A percentile compares a stretch with the other conserved stretches of the same genome.
These are phyloP conservation scores for Caenorhabditis sinica DNA, from an alignment of 2,888 invertebrate genomes.

Conservation along the genomic window DNA sequence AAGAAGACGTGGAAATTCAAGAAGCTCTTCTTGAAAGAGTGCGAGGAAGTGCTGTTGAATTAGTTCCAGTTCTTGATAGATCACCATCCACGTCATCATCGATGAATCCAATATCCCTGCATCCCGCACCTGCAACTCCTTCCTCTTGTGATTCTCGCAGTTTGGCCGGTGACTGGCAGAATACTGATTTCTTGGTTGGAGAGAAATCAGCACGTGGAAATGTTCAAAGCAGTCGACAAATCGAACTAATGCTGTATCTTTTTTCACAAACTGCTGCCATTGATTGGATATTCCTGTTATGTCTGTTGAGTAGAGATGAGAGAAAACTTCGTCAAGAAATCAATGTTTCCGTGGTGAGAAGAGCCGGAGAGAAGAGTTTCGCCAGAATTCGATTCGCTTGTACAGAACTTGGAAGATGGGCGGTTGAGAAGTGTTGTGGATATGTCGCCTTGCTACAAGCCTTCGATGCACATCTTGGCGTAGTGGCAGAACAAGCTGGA, in stretches of 20 bases:
- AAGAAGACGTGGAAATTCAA: conserved; percentile 60
- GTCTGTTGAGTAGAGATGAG: conserved; percentile 78
- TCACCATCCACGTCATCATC: conserved; percentile 46
- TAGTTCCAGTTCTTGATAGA: conserved; percentile 26
- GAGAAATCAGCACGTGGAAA: conserved; percentile 63
- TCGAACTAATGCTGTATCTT: conserved; percentile 71
- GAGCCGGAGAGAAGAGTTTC: conserved; percentile 68
- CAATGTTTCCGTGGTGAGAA: conserved; percentile 44
- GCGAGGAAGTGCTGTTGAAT: conserved; percentile 21
- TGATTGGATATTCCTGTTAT: conserved; percentile 80
- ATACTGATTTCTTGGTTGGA: conserved; percentile 69
- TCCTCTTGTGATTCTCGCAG: conserved; percentile 62
- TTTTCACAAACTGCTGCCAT: conserved; percentile 75
- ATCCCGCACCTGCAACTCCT: conserved; percentile 41
- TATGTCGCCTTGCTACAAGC: conserved; percentile 75
- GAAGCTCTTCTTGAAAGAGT: conserved; percentile 56
- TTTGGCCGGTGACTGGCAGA: conserved; percentile 68
- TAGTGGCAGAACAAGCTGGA: conserved; percentile 69
- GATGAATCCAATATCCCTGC: conserved; percentile 29
- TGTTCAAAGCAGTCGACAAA: conserved; percentile 64
- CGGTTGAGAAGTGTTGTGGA: conserved; percentile 77
- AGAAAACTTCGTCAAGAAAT: conserved; percentile 70
- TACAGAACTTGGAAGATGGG: conserved; percentile 76
- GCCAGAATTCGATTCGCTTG: conserved; percentile 71
- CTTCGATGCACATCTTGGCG: conserved; percentile 74